Base-by-base conservation (phyloP, 1,140 invertebrate genomes). In the Luehdorfia chinensis region DNA sequence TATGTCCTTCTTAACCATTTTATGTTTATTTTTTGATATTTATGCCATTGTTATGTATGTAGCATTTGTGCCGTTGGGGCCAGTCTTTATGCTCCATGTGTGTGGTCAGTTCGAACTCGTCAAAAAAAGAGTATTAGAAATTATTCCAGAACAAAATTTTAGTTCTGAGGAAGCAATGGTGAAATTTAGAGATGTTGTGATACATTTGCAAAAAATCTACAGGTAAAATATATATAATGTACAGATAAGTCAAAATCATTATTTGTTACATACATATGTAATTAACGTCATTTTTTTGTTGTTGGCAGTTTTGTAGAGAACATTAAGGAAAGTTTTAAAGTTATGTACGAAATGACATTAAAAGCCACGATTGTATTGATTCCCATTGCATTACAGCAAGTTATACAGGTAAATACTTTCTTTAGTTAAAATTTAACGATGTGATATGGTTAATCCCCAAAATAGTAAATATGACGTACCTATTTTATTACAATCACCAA, bases 21-120 rank as follows among this genome's bases (percentile, higher is more conserved):
- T 46, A 2, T 49, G 49, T 32, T 21, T 51, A 4, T 67, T 39
- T 44, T 70, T 49, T 15, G 59, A 46, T 12, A 2, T 61, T 0
- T 69, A 62, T 21, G 23, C 55, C 4, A 9, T 41, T 12, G 14
- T 56, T 1, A 59, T 61, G 30, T 68, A 63, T 14, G 32, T 60
- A 7, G 57, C 50, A 3, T 62, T 66, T 41, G 39, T 51, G 8
- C 68, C 74, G 1, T 8, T 74, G 14, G 59, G 62, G 1, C 58
- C 71, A 2, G 59, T 70, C 32, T 65, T 75, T 19, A 65, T 70
- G 45, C 43, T 77, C 15, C 70, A 77, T 36, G 57, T 52, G 3
- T 74, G 71, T 39, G 74, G 68, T 4, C 64, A 69, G 27, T 27
- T 77, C 13, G 68, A 72, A 34, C 28, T 75, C 21, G 36, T 55